These are phyloP conservation scores for Leucopternis melanops DNA, from an alignment of 2,113 vertebrate genomes.

Conservation along the genomic window DNA sequence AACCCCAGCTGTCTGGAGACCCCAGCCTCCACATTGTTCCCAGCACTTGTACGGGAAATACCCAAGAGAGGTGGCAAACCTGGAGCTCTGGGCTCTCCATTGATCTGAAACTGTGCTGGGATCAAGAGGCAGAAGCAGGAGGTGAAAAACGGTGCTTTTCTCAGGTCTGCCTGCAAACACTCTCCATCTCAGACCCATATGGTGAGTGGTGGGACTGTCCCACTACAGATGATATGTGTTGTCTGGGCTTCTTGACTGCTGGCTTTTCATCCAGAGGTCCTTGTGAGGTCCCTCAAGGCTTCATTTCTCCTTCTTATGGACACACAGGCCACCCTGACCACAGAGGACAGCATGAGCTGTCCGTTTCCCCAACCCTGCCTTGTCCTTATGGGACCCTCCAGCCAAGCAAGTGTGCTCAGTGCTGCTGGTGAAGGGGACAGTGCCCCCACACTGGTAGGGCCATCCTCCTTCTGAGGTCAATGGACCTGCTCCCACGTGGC, in stretches of 20 bases:
- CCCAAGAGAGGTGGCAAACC: not conserved
- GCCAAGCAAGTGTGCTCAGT: not conserved
- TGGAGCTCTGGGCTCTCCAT: not conserved
- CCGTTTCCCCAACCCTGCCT: not conserved
- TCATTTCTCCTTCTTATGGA: not conserved
- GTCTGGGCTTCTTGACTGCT: not conserved
- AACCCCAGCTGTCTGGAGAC: not conserved
- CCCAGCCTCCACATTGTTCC: rapidly evolving
- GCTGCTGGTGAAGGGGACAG: not conserved
- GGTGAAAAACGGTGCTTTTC: not conserved
- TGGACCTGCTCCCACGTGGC: not conserved
- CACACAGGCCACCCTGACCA: not conserved
- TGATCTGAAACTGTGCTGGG: not conserved
- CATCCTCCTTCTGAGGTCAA: not conserved
- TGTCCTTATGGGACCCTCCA: not conserved
- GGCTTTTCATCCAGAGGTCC: not conserved
- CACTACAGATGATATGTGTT: not conserved
- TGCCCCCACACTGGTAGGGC: not conserved
- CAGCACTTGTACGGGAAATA: not conserved
- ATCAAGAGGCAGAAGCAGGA: not conserved
- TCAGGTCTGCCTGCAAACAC: not conserved
- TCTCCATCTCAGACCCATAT: not conserved
- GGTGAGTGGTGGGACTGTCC: not conserved
- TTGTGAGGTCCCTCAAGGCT: not conserved
- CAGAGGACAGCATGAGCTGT: not conserved